Percentiles rank a stretch among this genome's conserved stretches.
These are phyloP conservation scores for Pimpla rufipes DNA, from an alignment of 2,888 invertebrate species.

Conservation along the genomic window DNA sequence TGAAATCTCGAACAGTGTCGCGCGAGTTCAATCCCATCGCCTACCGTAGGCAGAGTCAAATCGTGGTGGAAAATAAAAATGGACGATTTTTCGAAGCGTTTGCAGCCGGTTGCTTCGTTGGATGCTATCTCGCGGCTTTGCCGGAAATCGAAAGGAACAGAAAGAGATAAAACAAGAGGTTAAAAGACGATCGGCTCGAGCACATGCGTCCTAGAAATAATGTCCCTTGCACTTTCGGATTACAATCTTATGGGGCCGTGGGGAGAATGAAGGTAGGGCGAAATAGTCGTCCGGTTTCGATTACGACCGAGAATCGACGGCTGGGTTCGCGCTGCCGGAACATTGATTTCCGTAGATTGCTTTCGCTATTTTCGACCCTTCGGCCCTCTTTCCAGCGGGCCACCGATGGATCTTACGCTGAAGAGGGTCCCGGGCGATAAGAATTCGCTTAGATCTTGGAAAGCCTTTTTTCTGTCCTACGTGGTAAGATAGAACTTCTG, in stretches of 20 bases:
- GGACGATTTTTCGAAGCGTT: neutral
- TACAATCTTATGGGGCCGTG: conserved; percentile 71
- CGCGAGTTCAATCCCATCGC: conserved; percentile 3
- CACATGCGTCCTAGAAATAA: conserved; percentile 60
- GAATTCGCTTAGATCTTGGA: conserved; percentile 62
- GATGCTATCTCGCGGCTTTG: neutral
- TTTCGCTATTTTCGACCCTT: conserved; percentile 66
- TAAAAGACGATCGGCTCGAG: conserved; percentile 11
- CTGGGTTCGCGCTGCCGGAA: conserved; percentile 71
- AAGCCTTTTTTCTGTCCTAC: conserved; percentile 44
- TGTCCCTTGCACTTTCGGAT: conserved; percentile 71
- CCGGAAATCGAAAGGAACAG: conserved; percentile 16
- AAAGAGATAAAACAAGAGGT: conserved; percentile 20
- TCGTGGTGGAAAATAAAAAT: neutral
- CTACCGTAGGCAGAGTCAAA: neutral
- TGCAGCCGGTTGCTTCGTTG: neutral
- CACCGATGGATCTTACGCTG: conserved; percentile 54
- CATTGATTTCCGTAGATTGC: conserved; percentile 74
- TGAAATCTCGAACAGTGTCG: conserved; percentile 36
- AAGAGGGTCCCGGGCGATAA: conserved; percentile 57
- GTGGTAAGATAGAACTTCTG: neutral
- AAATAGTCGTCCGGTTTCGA: conserved; percentile 73
- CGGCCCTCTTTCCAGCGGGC: conserved; percentile 16
- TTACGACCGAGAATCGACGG: conserved; percentile 70
- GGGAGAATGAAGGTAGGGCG: conserved; percentile 66